Evolutionary conservation across 2,113 vertebrate species (phyloP).

Genomic region (Tupaia chinensis): DNA sequence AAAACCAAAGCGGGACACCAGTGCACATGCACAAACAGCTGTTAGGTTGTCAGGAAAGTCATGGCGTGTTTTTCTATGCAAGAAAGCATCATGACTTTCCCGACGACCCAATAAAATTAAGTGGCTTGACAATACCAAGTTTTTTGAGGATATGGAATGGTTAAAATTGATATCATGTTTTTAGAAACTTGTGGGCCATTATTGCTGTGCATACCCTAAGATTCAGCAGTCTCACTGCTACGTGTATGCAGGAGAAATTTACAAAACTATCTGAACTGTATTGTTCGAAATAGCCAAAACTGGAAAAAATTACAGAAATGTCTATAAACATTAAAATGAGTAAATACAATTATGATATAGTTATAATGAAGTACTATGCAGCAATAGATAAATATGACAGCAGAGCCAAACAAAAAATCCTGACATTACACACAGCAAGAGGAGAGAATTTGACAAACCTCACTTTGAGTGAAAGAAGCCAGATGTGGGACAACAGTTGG

Average conservation of each 20-base stretch:
- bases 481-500: background rate
- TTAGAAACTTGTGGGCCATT: background rate
- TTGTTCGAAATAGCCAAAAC: background rate
- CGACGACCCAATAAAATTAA: background rate
- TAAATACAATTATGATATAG: background rate
- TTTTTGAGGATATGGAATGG: background rate
- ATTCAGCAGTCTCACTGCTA: background rate
- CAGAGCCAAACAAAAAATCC: background rate
- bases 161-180: background rate
- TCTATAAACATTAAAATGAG: background rate
- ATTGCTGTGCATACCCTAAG: background rate
- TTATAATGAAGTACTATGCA: background rate
- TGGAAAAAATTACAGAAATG: background rate
- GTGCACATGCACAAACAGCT: background rate
- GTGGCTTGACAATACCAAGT: background rate
- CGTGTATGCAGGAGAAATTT: background rate
- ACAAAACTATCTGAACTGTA: background rate
- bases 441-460: background rate
- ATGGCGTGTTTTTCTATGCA: too few species aligned
- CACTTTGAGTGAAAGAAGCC: background rate
- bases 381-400: background rate
- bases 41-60: too few species aligned
- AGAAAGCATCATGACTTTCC: too few species aligned
- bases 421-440: background rate
- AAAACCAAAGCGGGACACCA: background rate